A percentile compares a stretch with the other conserved stretches of the same genome.
Evolutionary conservation across 2,797 vertebrate genomes (phyloP).

Genomic region (Epinephelus coioides): DNA sequence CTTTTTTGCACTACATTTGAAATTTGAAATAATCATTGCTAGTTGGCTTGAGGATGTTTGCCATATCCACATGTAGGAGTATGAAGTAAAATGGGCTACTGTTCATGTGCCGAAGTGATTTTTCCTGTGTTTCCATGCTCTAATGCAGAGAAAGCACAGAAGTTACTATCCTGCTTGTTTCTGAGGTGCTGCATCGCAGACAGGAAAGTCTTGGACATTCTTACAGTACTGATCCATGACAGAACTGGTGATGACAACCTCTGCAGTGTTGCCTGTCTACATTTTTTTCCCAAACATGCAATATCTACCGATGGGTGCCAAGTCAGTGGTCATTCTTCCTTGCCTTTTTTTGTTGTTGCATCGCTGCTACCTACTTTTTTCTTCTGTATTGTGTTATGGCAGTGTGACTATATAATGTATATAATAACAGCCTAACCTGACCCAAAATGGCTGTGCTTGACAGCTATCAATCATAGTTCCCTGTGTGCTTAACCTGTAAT

Average conservation of each 20-base stretch:
- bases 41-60: constrained; percentile 1
- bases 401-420: neutral
- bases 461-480: neutral
- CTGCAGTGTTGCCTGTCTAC: neutral
- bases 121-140: neutral
- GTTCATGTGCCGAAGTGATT: neutral
- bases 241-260: neutral
- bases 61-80: neutral
- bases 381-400: neutral
- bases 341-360: neutral
- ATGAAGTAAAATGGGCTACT: neutral
- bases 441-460: neutral
- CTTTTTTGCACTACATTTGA: constrained; percentile 31
- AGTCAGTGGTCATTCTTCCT: neutral
- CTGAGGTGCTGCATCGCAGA: neutral
- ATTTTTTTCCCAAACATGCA: neutral
- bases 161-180: neutral
- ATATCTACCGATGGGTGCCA: neutral
- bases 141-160: constrained; percentile 1
- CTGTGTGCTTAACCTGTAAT: neutral
- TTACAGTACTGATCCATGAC: neutral
- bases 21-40: constrained; percentile 25
- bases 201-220: neutral
- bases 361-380: neutral
- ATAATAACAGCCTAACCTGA: neutral